Conservation (phyloP, 2,888 invertebrate genomes). For the Hyppa rectilinea region DNA sequence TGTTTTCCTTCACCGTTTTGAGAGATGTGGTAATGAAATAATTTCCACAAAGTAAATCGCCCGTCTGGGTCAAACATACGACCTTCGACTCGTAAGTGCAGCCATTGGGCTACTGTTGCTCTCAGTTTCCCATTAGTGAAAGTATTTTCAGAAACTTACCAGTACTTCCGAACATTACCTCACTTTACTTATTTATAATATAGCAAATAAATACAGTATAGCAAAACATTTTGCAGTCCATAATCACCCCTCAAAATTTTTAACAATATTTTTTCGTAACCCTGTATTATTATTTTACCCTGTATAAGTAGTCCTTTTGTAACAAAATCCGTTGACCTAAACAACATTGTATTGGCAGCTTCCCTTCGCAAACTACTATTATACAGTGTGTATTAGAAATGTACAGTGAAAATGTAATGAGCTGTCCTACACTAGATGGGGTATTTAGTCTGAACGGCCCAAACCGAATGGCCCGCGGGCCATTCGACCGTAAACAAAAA, state of each 20-base stretch:
- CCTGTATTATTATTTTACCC: background rate
- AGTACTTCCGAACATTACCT: background rate
- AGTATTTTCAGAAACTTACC: background rate
- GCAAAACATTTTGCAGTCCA: background rate
- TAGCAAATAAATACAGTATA: background rate
- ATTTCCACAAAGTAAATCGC: too few species aligned
- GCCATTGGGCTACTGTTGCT: too few species aligned
- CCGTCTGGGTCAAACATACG: too few species aligned
- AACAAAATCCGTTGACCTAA: slow-evolving; percentile 13
- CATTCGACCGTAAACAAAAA: too few species aligned
- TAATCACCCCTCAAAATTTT: slow-evolving; percentile 8
- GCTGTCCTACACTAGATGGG: too few species aligned
- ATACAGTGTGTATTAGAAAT: too few species aligned
- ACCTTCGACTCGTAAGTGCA: too few species aligned
- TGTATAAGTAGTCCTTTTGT: background rate
- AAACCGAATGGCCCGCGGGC: too few species aligned
- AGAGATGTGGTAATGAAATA: too few species aligned
- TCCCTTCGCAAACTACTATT: slow-evolving; percentile 41
- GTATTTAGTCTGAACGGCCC: too few species aligned
- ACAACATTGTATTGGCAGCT: slow-evolving; percentile 28
- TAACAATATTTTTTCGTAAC: background rate
- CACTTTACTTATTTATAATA: background rate
- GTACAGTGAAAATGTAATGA: too few species aligned
- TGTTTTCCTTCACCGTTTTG: too few species aligned
- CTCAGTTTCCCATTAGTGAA: background rate